Conservation (phyloP, 2,888 invertebrate species). For the Ceraclea dissimilis region DNA sequence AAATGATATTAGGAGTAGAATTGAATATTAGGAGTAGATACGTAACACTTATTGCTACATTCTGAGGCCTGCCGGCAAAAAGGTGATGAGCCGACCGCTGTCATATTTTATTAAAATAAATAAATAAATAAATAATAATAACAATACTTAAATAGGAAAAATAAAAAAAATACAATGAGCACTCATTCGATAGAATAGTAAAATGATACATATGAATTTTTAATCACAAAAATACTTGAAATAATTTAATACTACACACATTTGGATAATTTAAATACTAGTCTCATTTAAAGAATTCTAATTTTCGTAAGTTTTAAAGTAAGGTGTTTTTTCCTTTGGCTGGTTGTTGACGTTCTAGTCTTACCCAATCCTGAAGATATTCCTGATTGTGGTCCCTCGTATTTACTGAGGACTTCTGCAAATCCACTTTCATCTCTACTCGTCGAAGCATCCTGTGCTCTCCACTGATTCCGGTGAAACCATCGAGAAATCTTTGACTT, state of each 20-base stretch:
- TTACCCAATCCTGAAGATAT: conserved; percentile 3
- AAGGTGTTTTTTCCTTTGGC: not conserved
- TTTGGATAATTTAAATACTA: not conserved
- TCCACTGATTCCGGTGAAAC: conserved; percentile 60
- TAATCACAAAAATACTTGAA: not conserved
- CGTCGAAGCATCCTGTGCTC: conserved; percentile 40
- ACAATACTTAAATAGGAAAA: no score
- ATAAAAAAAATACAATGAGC: not conserved
- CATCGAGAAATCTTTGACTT: conserved; percentile 74
- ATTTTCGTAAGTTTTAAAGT: conserved; percentile 10
- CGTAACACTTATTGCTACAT: no score
- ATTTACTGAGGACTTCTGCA: conserved; percentile 36
- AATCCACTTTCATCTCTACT: conserved; percentile 74
- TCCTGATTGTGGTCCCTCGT: conserved; percentile 46
- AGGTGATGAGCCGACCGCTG: no score
- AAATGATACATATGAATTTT: no score
- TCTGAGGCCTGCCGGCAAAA: no score
- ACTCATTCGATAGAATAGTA: not conserved
- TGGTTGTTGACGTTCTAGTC: conserved; percentile 4
- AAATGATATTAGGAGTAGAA: no score
- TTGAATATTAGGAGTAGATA: no score
- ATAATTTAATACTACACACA: no score
- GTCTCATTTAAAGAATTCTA: conserved; percentile 4
- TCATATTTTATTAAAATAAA: no score
- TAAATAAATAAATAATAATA: no score